Conservation (phyloP, 1,140 invertebrate genomes). For the Frieseomelitta varia region DNA sequence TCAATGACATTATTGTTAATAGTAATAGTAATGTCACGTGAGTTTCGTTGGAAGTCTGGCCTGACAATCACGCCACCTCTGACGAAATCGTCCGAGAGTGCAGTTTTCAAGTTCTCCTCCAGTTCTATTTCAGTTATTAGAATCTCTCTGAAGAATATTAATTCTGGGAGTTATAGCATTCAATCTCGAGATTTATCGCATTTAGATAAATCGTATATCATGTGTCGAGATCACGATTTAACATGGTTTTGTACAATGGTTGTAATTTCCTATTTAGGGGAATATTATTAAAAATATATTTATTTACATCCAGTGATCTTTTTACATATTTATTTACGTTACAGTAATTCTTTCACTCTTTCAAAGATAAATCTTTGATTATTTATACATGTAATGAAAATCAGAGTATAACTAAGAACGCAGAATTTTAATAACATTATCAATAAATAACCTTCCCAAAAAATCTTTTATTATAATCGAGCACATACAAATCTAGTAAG, state of each 20-base stretch:
- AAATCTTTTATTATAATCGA: not conserved
- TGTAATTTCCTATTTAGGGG: not conserved
- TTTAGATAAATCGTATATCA: not conserved
- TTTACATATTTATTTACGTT: too few relatives aligned
- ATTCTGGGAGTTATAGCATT: not conserved
- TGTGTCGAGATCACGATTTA: not conserved
- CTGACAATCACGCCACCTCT: not conserved
- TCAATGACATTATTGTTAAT: not conserved
- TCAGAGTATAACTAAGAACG: not conserved
- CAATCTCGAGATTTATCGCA: not conserved
- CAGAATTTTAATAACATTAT: not conserved
- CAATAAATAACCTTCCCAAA: not conserved
- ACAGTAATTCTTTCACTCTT: not conserved
- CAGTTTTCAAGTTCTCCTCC: not conserved
- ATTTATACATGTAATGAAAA: not conserved
- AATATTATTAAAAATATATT: not conserved
- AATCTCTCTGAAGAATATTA: not conserved
- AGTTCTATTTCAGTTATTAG: not conserved
- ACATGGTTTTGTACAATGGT: not conserved
- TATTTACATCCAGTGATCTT: not conserved
- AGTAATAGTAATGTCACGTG: not conserved
- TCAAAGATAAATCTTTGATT: not conserved
- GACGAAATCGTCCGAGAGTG: not conserved
- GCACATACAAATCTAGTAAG: not conserved
- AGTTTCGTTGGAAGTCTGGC: not conserved